Conservation (phyloP, 2,797 vertebrate genomes). For the Nannoperca australis region DNA sequence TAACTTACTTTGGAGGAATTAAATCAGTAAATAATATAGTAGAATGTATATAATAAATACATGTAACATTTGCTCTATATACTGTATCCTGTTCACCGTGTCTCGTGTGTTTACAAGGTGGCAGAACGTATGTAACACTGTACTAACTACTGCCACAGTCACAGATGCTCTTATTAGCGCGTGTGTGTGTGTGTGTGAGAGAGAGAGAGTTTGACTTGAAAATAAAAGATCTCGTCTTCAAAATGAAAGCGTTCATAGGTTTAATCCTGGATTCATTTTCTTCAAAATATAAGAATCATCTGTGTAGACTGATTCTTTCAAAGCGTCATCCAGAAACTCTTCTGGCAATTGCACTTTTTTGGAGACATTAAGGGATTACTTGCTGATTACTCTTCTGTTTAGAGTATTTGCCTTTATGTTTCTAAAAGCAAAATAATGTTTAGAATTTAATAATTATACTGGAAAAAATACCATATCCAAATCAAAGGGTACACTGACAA, state of each 20-base stretch:
- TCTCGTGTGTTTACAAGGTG: not conserved
- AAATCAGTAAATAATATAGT: not conserved
- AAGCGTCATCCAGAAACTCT: not conserved
- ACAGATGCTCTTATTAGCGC: not conserved
- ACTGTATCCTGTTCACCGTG: not conserved
- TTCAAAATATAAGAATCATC: not conserved
- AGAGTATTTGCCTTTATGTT: not conserved
- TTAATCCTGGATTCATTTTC: not conserved
- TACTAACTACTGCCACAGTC: too few relatives aligned
- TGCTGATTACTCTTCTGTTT: not conserved
- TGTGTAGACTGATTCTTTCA: not conserved
- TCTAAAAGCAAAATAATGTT: not conserved
- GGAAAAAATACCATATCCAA: too few relatives aligned
- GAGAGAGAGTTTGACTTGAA: too few relatives aligned
- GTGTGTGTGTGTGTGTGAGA: too few relatives aligned
- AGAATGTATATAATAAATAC: too few relatives aligned
- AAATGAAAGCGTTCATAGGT: not conserved
- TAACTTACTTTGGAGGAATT: not conserved
- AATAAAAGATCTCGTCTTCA: too few relatives aligned
- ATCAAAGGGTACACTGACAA: not conserved
- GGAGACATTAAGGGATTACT: too few relatives aligned
- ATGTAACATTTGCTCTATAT: not conserved
- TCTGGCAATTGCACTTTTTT: not conserved
- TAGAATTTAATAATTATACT: too few relatives aligned
- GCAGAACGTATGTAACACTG: too few relatives aligned